Base-by-base conservation (phyloP, 2,888 invertebrate genomes). In the Tetragonula carbonaria region DNA sequence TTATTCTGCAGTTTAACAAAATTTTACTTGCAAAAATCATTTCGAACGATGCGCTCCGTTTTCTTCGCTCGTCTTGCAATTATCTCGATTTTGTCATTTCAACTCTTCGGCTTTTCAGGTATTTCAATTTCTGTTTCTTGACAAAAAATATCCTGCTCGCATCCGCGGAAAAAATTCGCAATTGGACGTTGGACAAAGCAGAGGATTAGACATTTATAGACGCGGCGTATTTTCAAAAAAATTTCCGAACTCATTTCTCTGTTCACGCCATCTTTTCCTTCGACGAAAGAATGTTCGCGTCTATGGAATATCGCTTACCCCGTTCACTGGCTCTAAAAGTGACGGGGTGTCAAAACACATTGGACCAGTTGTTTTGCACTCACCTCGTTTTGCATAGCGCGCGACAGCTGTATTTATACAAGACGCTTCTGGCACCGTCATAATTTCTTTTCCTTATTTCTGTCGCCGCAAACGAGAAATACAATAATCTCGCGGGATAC, bases 341-440 rank as follows among this genome's bases (percentile, higher is more conserved):
- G 85, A 71, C 73, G 71, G 77, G 70, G 76, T 86, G 82, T 88
- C 80, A 86, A 86, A 86, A 85, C 81, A 79, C 85, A 75, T 81
- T 82, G 74, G 73, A 68, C 38, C 74, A 85, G 74, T 84, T 76
- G 83, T 82, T 85, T 85, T 86, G 85, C 79, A 68, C 74, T 83
- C 79, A 74, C 74, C 71, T 79, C 78, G 74, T 73, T 82, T 79
- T 77, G 86, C 86, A 75, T 62, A 59, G 79, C 80, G 70, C 59
- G 68, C 84, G 84, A 79, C 88, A 88, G 88, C 88, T 88, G 88
- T 88, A 88, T 88, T 88, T 88, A 88, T 80, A 88, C 88, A 88
- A 86, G 83, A 87, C 80, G 84, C 84, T 88, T 88, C 88, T 88
- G 87, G 78, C 74, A 72, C 50, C 57, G 57, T 74, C 87, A 88